Conservation (phyloP, 2,797 vertebrate genomes). For the Epinephelus coioides region DNA sequence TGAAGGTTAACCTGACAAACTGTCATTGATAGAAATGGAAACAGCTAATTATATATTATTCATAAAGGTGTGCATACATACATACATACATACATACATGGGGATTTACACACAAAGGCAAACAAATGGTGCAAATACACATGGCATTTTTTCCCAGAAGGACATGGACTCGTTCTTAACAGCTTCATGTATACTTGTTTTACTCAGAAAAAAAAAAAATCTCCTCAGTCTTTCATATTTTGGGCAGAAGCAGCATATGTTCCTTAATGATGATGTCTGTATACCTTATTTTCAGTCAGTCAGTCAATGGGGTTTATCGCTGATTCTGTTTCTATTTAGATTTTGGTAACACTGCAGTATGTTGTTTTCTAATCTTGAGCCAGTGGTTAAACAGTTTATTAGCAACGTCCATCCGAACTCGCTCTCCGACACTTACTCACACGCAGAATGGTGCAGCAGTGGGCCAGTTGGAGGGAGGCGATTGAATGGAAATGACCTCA, state of each 20-base stretch:
- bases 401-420: conserved; percentile 3
- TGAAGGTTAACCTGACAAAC: background rate
- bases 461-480: conserved; percentile 42
- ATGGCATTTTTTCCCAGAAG: background rate
- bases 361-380: background rate
- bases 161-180: too few species aligned
- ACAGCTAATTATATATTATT: background rate
- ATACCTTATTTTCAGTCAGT: background rate
- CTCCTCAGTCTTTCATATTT: too few species aligned
- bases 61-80: background rate
- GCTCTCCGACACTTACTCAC: conserved; percentile 21
- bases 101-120: background rate
- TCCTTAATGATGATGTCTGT: too few species aligned
- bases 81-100: background rate
- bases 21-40: background rate
- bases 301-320: background rate
- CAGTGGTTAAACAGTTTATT: conserved; percentile 4
- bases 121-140: background rate
- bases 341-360: background rate
- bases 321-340: background rate
- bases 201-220: too few species aligned
- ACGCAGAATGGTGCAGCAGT: conserved; percentile 32
- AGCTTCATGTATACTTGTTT: too few species aligned
- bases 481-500: conserved; percentile 76
- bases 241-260: too few species aligned